Conservation (phyloP, 2,113 vertebrate species). For the Lagenorhynchus albirostris region DNA sequence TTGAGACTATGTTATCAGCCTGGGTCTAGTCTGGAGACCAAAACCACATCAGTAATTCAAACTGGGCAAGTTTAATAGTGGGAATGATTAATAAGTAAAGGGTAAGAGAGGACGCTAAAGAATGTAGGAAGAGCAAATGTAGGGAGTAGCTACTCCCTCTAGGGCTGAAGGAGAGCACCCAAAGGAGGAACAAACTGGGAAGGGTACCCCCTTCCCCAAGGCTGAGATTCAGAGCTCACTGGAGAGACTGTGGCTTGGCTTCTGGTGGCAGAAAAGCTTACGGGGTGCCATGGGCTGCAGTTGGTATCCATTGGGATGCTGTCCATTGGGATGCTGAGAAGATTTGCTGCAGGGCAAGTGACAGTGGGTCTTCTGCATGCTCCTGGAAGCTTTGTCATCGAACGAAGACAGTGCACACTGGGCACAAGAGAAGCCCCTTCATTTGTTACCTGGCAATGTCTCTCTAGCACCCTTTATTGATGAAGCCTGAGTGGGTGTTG, state of each 20-base stretch:
- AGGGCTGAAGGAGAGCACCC: too few species aligned
- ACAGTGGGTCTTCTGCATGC: neutral
- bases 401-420: neutral
- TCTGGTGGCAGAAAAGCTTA: neutral
- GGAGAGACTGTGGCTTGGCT: neutral
- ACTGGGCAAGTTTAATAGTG: too few species aligned
- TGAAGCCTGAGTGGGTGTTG: neutral
- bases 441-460: neutral
- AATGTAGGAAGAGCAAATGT: too few species aligned
- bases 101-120: too few species aligned
- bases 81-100: too few species aligned
- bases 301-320: neutral
- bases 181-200: too few species aligned
- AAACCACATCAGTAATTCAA: neutral
- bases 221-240: neutral
- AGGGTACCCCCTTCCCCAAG: neutral
- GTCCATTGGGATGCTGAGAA: neutral
- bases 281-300: neutral
- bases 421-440: neutral
- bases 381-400: neutral
- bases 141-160: too few species aligned
- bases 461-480: neutral
- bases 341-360: neutral
- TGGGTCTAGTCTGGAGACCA: neutral
- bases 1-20: neutral